Conservation (phyloP, 2,888 invertebrate genomes). For the Lasioglossum leucozonium region DNA sequence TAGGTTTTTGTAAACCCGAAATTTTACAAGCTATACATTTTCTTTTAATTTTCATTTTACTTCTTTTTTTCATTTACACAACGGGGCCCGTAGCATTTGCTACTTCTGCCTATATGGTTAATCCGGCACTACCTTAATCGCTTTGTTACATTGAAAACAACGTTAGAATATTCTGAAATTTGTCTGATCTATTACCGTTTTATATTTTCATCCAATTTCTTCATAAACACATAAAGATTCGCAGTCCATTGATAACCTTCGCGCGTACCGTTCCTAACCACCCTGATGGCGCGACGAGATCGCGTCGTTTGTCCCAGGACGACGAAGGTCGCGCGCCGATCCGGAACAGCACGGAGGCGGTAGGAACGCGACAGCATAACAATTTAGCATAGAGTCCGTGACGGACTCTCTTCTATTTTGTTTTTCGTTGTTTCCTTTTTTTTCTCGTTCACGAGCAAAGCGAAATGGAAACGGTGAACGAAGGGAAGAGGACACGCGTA, state of each 20-base stretch:
- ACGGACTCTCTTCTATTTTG: conserved; percentile 28
- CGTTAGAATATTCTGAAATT: too few relatives aligned
- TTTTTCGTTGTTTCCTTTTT: background rate
- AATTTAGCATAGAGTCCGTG: conserved; percentile 43
- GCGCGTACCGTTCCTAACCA: conserved; percentile 36
- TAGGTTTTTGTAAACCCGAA: too few relatives aligned
- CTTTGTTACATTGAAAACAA: too few relatives aligned
- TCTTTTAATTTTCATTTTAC: too few relatives aligned
- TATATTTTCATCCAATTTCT: too few relatives aligned
- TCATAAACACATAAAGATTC: too few relatives aligned
- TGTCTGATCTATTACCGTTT: too few relatives aligned
- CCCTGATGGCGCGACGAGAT: background rate
- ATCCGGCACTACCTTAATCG: too few relatives aligned
- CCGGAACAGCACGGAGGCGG: background rate
- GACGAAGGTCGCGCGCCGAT: background rate
- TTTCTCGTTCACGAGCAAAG: conserved; percentile 6
- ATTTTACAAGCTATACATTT: too few relatives aligned
- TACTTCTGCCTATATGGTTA: too few relatives aligned
- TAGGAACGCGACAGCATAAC: conserved; percentile 27
- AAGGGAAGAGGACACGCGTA: background rate
- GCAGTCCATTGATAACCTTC: conserved; percentile 53
- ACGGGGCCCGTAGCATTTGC: too few relatives aligned
- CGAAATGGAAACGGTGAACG: background rate
- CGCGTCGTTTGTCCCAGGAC: background rate
- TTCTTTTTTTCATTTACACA: too few relatives aligned